phyloP scores from a whole-genome alignment of 2,888 invertebrate genomes.

The Apodemia hepburni region DNA sequence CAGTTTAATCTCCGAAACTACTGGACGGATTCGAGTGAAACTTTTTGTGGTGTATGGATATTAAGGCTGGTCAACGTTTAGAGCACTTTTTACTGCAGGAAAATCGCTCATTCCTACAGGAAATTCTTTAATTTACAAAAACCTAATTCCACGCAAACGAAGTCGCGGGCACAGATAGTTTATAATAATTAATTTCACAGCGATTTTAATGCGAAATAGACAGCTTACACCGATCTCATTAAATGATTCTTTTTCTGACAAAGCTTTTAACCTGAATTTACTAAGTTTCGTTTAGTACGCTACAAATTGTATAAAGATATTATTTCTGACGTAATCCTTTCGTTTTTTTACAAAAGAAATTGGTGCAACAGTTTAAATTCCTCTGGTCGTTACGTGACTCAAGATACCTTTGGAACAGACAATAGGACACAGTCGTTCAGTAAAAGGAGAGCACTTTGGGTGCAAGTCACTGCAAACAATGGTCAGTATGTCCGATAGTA shows the following conservation, averaged over 20 bases:
- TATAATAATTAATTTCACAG: no score
- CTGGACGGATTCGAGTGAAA: no score
- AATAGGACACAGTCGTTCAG: constrained; percentile 23
- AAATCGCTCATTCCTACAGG: no score
- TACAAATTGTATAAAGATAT: not conserved
- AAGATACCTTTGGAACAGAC: constrained; percentile 29
- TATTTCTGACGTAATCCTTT: constrained; percentile 11
- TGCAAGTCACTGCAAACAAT: constrained; percentile 58
- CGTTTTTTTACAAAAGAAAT: constrained; percentile 11
- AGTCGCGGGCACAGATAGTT: no score
- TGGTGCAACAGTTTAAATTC: constrained; percentile 17
- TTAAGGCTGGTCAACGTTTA: no score
- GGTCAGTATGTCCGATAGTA: constrained; percentile 26
- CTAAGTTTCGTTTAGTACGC: not conserved
- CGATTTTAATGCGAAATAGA: no score
- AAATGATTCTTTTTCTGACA: not conserved
- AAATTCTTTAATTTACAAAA: no score
- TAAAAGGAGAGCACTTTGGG: constrained; percentile 40
- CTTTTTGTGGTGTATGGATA: no score
- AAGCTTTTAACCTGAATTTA: not conserved
- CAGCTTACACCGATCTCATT: no score
- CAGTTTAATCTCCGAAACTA: no score
- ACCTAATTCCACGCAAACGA: no score
- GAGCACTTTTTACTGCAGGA: no score
- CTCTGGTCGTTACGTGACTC: constrained; percentile 15